Conservation (phyloP, 2,797 vertebrate genomes). For the Argentina silus region DNA sequence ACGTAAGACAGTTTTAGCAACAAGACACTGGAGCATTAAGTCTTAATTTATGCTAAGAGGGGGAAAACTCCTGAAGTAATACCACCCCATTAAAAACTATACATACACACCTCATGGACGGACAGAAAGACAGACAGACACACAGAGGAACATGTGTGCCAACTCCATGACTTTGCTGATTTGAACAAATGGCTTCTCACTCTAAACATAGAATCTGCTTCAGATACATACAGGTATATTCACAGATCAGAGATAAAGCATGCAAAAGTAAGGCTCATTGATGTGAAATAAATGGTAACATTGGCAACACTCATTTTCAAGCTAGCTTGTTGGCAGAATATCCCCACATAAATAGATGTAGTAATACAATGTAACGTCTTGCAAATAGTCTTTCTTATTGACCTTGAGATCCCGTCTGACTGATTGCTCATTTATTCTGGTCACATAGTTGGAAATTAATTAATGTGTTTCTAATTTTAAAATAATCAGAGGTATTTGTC, state of each 20-base stretch:
- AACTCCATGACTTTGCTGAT: background rate
- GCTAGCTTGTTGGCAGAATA: constrained; percentile 8
- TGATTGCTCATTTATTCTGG: constrained; percentile 2
- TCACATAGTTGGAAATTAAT: background rate
- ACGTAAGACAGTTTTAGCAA: constrained; percentile 33
- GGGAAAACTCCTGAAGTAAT: constrained; percentile 15
- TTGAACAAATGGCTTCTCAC: constrained; percentile 23
- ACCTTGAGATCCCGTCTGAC: no score
- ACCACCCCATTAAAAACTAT: constrained; percentile 27
- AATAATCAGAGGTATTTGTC: background rate
- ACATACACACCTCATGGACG: constrained; percentile 22
- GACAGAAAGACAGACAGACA: background rate
- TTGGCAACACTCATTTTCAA: constrained; percentile 5
- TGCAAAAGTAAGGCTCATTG: constrained; percentile 17
- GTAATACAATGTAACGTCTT: background rate
- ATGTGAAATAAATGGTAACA: constrained; percentile 13
- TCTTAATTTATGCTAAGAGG: constrained; percentile 35
- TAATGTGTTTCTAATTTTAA: background rate
- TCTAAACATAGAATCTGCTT: constrained; percentile 18
- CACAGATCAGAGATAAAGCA: constrained; percentile 10
- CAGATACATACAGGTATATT: background rate
- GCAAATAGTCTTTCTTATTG: background rate
- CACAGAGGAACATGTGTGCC: constrained; percentile 4
- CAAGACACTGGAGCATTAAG: constrained; percentile 42
- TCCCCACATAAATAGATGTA: background rate